Conservation (phyloP, 2,888 invertebrate genomes). For the Drosophila subquinaria region DNA sequence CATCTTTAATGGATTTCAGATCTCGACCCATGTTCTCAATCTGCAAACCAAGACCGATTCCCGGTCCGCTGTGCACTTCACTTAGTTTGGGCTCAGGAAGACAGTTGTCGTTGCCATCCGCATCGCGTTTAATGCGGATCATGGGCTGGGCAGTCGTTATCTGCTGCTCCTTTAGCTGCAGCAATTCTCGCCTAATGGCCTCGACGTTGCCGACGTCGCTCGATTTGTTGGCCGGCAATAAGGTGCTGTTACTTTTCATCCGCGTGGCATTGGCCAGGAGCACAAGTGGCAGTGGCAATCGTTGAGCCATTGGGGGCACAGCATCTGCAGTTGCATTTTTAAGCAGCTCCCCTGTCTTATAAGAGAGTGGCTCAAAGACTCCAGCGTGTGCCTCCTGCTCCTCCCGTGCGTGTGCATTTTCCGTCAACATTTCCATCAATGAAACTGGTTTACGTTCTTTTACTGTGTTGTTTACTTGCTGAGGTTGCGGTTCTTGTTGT, state of each 20-base stretch:
- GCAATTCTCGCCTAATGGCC: slow-evolving; percentile 81
- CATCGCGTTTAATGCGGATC: slow-evolving; percentile 69
- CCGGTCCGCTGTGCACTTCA: slow-evolving; percentile 30
- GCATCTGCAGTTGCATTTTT: slow-evolving; percentile 40
- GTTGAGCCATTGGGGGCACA: slow-evolving; percentile 54
- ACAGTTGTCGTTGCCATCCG: slow-evolving; percentile 67
- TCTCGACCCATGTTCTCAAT: slow-evolving; percentile 82
- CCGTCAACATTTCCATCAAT: slow-evolving; percentile 75
- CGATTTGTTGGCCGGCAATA: slow-evolving; percentile 28
- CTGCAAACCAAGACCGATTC: slow-evolving; percentile 52
- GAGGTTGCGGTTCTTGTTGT: slow-evolving; percentile 15
- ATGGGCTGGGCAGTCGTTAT: slow-evolving; percentile 21
- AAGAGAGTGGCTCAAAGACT: slow-evolving; percentile 83
- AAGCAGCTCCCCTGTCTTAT: slow-evolving; percentile 78
- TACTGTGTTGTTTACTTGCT: slow-evolving; percentile 5
- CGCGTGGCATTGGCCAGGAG: slow-evolving; percentile 78
- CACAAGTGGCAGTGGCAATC: slow-evolving; percentile 81
- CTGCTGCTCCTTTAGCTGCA: slow-evolving; percentile 65
- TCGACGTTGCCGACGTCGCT: slow-evolving; percentile 71
- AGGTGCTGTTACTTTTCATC: slow-evolving; percentile 48
- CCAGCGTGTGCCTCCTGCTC: slow-evolving; percentile 69
- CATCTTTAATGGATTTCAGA: slow-evolving; percentile 82
- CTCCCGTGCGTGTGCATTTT: slow-evolving; percentile 66
- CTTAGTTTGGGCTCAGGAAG: slow-evolving; percentile 71
- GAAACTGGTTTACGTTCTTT: slow-evolving; percentile 60